These are phyloP conservation scores for Scarus forsteni DNA, from an alignment of 2,797 vertebrate genomes.

Conservation along the genomic window DNA sequence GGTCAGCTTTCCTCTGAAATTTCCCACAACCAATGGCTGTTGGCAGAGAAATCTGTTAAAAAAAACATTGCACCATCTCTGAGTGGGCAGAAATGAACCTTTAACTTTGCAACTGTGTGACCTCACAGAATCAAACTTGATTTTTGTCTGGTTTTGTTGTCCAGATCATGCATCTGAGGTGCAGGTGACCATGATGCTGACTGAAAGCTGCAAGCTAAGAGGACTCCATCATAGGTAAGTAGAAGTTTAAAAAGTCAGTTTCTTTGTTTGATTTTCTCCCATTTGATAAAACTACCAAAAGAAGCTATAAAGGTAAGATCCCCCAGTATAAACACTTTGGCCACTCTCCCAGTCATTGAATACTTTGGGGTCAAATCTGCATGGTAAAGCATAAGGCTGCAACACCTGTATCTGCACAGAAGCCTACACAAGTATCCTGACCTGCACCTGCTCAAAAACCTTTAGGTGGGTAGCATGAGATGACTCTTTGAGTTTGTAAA, in stretches of 20 bases:
- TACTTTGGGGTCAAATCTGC: no score
- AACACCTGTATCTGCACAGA: no score
- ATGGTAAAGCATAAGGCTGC: no score
- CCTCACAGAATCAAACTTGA: not conserved
- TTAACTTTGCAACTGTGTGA: not conserved
- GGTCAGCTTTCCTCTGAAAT: conserved; percentile 58
- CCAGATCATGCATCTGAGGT: conserved; percentile 97
- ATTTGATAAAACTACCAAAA: not conserved
- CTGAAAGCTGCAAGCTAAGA: conserved; percentile 97
- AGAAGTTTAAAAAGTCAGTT: not conserved
- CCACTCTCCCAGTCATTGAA: no score
- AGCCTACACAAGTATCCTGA: no score
- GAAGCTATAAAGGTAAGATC: no score
- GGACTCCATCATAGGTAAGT: conserved; percentile 97
- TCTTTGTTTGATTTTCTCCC: not conserved
- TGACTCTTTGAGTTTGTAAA: no score
- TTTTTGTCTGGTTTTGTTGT: conserved; percentile 32
- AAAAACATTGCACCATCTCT: not conserved
- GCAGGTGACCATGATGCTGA: conserved; percentile 99
- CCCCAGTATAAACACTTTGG: no score
- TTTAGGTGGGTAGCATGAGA: no score
- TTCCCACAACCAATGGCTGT: conserved; percentile 48
- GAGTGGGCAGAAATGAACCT: not conserved
- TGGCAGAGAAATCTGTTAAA: conserved; percentile 19
- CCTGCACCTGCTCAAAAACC: no score